Percentiles rank a stretch among this genome's conserved stretches.
Conservation (phyloP, 2,888 invertebrate species). For the Drosophila villosipedis region DNA sequence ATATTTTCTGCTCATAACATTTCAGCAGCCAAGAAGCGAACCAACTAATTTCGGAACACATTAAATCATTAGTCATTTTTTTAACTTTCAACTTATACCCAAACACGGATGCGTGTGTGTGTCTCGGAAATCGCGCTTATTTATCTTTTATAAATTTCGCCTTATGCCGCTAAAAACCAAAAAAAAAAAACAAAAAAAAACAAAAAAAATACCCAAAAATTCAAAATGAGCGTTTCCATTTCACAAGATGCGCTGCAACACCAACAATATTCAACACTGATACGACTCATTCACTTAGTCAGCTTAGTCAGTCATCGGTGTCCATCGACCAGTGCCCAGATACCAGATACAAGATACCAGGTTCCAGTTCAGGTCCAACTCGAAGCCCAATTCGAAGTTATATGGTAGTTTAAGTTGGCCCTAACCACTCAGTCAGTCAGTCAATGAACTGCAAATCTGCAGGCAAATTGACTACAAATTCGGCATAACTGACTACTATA, state of each 20-base stretch:
- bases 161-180: constrained; percentile 25
- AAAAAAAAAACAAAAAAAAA: constrained; percentile 1
- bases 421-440: constrained; percentile 50
- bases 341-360: constrained; percentile 10
- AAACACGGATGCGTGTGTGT: constrained; percentile 15
- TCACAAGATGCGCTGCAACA: constrained; percentile 50
- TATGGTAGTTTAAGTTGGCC: constrained; percentile 53
- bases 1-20: background rate
- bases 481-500: constrained; percentile 20
- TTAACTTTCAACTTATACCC: constrained; percentile 65
- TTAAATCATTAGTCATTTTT: constrained; percentile 72
- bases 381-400: constrained; percentile 29
- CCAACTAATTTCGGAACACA: constrained; percentile 55
- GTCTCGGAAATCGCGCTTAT: constrained; percentile 68
- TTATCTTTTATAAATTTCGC: constrained; percentile 69
- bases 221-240: constrained; percentile 26
- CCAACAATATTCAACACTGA: constrained; percentile 35
- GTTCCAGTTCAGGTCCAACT: constrained; percentile 17
- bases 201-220: background rate
- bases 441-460: constrained; percentile 74
- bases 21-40: constrained; percentile 17
- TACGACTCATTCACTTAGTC: constrained; percentile 77
- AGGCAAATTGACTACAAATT: constrained; percentile 26
- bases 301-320: constrained; percentile 33
- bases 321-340: constrained; percentile 23